Conservation (phyloP, 1,140 invertebrate genomes). For the Rhopalosiphum maidis region DNA sequence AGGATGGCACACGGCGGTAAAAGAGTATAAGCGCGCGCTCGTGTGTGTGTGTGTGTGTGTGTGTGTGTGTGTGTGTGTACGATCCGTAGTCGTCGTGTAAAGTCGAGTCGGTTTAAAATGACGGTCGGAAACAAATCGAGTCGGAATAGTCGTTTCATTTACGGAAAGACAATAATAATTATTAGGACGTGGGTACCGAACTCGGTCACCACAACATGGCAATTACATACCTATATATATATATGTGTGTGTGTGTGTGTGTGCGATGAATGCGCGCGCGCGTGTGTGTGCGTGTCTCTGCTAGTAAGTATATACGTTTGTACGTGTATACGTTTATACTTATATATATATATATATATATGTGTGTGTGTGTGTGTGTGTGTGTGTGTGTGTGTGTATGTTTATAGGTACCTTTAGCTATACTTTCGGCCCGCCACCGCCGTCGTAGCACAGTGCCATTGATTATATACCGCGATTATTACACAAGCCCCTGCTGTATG, state of each 20-base stretch:
- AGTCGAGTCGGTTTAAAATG: background rate
- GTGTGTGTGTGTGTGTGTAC: background rate
- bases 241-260: no score
- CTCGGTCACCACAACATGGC: constrained; percentile 30
- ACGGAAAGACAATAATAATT: constrained; percentile 41
- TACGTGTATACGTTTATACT: background rate
- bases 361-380: no score
- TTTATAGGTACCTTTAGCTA: background rate
- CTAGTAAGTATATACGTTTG: background rate
- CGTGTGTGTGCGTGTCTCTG: background rate
- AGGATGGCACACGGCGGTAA: background rate
- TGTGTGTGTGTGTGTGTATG: no score
- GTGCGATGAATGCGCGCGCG: background rate
- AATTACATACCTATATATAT: background rate
- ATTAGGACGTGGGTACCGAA: constrained; percentile 17
- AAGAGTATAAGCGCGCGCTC: background rate
- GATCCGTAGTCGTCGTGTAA: background rate
- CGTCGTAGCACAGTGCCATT: background rate
- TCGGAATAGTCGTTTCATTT: constrained; percentile 36
- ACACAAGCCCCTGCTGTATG: constrained; percentile 26
- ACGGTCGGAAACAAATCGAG: background rate
- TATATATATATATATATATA: background rate
- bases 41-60: no score
- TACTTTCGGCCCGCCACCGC: background rate
- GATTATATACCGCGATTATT: constrained; percentile 37